These are phyloP conservation scores for Desoria tigrina DNA, from an alignment of 2,888 invertebrate genomes.

Conservation along the genomic window DNA sequence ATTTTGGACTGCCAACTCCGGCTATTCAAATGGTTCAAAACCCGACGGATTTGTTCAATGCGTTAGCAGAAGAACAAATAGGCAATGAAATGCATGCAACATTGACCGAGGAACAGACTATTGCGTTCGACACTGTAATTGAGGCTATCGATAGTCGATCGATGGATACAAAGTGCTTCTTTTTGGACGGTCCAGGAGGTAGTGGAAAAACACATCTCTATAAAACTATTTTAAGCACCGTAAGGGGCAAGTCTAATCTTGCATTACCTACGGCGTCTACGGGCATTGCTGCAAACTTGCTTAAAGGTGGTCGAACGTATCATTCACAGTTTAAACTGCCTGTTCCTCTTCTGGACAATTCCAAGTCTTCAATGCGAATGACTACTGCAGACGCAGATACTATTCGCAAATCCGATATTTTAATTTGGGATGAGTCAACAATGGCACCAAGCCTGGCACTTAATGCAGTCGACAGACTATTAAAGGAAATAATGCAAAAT, in stretches of 20 bases:
- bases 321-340: no score
- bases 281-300: no score
- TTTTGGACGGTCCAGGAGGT: no score
- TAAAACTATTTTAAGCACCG: no score
- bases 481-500: no score
- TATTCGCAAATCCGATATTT: slow-evolving; percentile 11
- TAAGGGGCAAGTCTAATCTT: slow-evolving; percentile 38
- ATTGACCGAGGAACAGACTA: slow-evolving; percentile 22
- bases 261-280: slow-evolving; percentile 54
- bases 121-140: slow-evolving; percentile 16
- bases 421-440: no score
- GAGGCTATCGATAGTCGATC: no score
- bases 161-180: no score
- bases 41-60: neutral
- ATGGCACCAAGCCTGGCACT: slow-evolving; percentile 18
- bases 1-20: slow-evolving; percentile 28
- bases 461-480: slow-evolving; percentile 30
- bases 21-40: no score
- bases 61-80: neutral
- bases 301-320: no score
- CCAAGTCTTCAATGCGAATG: slow-evolving; percentile 20
- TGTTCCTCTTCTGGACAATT: slow-evolving; percentile 4
- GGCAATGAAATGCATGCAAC: neutral
- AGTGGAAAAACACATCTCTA: no score
- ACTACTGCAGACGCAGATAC: neutral